Evolutionary conservation across 2,888 invertebrate genomes (phyloP).

Genomic region (Cephus pulcher): DNA sequence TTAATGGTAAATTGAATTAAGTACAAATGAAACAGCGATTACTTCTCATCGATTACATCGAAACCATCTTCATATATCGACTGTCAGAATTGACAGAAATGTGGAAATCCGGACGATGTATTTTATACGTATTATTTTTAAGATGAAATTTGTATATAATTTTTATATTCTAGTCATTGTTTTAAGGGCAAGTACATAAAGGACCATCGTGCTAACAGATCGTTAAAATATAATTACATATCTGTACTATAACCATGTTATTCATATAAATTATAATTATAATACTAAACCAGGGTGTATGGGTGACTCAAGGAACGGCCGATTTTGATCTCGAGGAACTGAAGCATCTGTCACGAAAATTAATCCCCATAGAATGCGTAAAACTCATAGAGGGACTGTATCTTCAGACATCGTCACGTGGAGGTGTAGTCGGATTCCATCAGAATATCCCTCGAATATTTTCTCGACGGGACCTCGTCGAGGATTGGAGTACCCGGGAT

Average conservation of each 20-base stretch:
- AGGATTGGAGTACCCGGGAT: constrained; percentile 22
- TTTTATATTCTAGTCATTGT: constrained; percentile 38
- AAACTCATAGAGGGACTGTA: constrained; percentile 36
- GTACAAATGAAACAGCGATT: not conserved
- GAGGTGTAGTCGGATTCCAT: not conserved
- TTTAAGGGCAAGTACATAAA: constrained; percentile 22
- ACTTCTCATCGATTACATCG: not conserved
- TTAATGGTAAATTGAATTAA: not conserved
- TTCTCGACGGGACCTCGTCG: not conserved
- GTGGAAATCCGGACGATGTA: constrained; percentile 26
- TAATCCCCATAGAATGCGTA: constrained; percentile 41
- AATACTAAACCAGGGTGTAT: not conserved
- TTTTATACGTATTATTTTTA: constrained; percentile 37
- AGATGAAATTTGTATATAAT: constrained; percentile 41
- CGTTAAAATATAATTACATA: not conserved
- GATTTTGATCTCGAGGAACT: not conserved
- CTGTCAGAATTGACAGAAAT: constrained; percentile 29
- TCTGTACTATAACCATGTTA: not conserved
- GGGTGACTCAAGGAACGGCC: not conserved
- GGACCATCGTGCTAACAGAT: not conserved
- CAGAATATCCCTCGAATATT: not conserved
- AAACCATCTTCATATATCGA: not conserved
- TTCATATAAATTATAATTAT: not conserved
- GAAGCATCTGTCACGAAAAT: constrained; percentile 20
- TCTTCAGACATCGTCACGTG: constrained; percentile 21